A percentile compares a stretch with the other conserved stretches of the same genome.
Evolutionary conservation across 1,140 invertebrate species (phyloP).

Genomic region (Drosophila nebulosa): DNA sequence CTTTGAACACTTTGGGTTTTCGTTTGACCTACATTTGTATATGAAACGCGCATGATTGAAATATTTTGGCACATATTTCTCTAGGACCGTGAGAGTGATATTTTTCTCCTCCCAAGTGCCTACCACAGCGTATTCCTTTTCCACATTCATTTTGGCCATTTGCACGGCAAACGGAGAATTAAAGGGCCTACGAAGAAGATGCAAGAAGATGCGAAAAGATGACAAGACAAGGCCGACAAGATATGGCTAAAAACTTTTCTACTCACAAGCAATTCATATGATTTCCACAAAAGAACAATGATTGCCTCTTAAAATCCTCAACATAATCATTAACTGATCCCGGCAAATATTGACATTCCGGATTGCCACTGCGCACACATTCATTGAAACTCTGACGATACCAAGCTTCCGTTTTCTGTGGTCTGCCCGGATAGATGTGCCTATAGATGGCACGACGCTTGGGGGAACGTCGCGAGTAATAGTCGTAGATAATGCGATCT

Average conservation of each 20-base stretch:
- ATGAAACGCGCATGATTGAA: slow-evolving; percentile 86
- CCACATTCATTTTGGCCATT: slow-evolving; percentile 90
- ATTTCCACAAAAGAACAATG: slow-evolving; percentile 94
- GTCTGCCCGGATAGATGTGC: slow-evolving; percentile 90
- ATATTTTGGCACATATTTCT: slow-evolving; percentile 91
- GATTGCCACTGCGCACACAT: slow-evolving; percentile 89
- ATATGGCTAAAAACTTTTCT: no score
- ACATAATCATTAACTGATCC: slow-evolving; percentile 90
- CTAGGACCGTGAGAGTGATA: slow-evolving; percentile 89
- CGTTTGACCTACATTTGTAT: slow-evolving; percentile 57
- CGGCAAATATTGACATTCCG: slow-evolving; percentile 91
- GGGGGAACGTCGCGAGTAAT: slow-evolving; percentile 85
- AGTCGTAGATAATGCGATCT: slow-evolving; percentile 93
- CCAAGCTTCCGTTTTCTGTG: slow-evolving; percentile 91
- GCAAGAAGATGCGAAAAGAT: background rate
- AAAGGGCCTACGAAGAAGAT: slow-evolving; percentile 85
- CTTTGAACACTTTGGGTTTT: slow-evolving; percentile 33
- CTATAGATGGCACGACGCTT: slow-evolving; percentile 92
- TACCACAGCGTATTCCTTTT: slow-evolving; percentile 92
- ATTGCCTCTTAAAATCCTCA: slow-evolving; percentile 89
- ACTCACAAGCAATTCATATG: slow-evolving; percentile 91
- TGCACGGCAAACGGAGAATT: slow-evolving; percentile 90
- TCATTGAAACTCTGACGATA: slow-evolving; percentile 94
- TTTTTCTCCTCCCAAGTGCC: slow-evolving; percentile 93
- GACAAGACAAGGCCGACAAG: no score